Conservation (phyloP, 2,888 invertebrate genomes). For the Drosophila rubida region DNA sequence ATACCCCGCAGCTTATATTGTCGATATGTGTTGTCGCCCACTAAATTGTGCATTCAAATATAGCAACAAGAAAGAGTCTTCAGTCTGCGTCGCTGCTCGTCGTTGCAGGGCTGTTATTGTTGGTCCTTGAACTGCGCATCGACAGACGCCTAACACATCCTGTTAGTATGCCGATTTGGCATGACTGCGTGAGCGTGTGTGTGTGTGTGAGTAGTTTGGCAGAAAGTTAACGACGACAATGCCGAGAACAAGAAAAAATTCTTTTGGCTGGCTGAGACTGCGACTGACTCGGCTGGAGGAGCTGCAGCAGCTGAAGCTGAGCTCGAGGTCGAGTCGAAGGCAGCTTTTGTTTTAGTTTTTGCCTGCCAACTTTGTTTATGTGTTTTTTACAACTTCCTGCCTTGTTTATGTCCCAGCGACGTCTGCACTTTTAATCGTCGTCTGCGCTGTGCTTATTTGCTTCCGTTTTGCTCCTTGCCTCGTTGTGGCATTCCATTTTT, state of each 20-base stretch:
- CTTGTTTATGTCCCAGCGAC: slow-evolving; percentile 67
- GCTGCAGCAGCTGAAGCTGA: slow-evolving; percentile 7
- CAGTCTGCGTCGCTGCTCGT: not conserved
- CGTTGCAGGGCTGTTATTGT: slow-evolving; percentile 3
- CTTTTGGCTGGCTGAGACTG: slow-evolving; percentile 25
- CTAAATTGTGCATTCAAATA: not conserved
- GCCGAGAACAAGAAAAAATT: slow-evolving; percentile 36
- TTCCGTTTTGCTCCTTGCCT: slow-evolving; percentile 56
- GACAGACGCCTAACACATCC: slow-evolving; percentile 46
- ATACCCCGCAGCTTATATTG: too few relatives aligned
- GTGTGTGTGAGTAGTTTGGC: slow-evolving; percentile 41
- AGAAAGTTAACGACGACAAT: slow-evolving; percentile 51
- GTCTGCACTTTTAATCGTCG: slow-evolving; percentile 75
- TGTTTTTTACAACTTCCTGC: slow-evolving; percentile 68
- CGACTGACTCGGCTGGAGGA: not conserved
- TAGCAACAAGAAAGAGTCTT: slow-evolving; percentile 6
- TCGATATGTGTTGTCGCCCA: too few relatives aligned
- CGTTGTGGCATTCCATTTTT: slow-evolving; percentile 52
- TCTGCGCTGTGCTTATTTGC: slow-evolving; percentile 61
- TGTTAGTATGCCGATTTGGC: slow-evolving; percentile 20
- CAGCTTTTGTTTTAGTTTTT: slow-evolving; percentile 64
- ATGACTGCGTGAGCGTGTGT: not conserved
- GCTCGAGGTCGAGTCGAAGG: slow-evolving; percentile 18
- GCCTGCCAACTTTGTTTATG: slow-evolving; percentile 53
- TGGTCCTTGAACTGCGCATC: slow-evolving; percentile 43